Evolutionary conservation across 2,797 vertebrate genomes (phyloP).

Genomic region (Bryconaethiops microstoma): DNA sequence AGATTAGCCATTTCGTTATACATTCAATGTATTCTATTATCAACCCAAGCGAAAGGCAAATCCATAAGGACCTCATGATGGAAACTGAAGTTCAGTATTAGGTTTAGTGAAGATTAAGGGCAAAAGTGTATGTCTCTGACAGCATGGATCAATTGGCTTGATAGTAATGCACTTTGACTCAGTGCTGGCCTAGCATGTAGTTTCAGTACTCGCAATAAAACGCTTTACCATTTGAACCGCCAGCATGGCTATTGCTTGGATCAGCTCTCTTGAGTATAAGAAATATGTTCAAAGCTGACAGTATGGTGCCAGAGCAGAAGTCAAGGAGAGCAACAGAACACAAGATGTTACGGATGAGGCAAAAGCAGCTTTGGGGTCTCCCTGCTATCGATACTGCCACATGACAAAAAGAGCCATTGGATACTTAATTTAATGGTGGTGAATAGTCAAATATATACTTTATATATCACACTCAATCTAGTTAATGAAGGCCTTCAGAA

Average conservation of each 20-base stretch:
- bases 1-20: conserved; percentile 13
- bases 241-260: conserved; percentile 15
- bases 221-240: conserved; percentile 3
- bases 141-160: conserved; percentile 25
- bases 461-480: no score
- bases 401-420: conserved; percentile 8
- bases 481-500: no score
- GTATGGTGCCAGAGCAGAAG: conserved; percentile 1
- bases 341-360: conserved; percentile 10
- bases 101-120: conserved; percentile 25
- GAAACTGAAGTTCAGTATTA: conserved; percentile 17
- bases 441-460: no score
- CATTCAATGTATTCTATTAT: conserved; percentile 38
- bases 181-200: conserved; percentile 17
- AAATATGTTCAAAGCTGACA: conserved; percentile 19
- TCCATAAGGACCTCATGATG: conserved; percentile 33
- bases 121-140: conserved; percentile 36
- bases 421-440: not conserved
- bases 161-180: conserved; percentile 31
- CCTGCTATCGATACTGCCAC: not conserved
- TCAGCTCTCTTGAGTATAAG: conserved; percentile 27
- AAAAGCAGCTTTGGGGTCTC: conserved; percentile 23
- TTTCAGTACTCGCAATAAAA: conserved; percentile 19
- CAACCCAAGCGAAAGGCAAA: conserved; percentile 20
- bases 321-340: not conserved